These are phyloP conservation scores for Mesembrinibis cayennensis DNA, from an alignment of 2,113 vertebrate genomes.

Conservation along the genomic window DNA sequence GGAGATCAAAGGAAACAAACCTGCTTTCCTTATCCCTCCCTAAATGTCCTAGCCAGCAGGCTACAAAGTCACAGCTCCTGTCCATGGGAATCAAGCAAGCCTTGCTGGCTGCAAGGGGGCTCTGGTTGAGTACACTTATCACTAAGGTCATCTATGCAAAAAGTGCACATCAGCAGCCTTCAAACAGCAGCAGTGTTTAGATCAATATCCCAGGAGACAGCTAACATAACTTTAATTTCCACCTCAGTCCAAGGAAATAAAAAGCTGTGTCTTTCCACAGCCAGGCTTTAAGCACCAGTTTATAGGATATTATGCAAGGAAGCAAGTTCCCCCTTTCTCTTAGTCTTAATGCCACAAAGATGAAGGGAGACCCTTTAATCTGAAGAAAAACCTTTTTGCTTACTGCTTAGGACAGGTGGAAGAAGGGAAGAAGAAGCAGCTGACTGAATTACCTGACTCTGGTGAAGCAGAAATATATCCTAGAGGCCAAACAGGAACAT, in stretches of 20 bases:
- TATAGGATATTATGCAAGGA: not conserved
- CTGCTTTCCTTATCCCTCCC: not conserved
- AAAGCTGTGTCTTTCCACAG: not conserved
- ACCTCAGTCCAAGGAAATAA: constrained; percentile 7
- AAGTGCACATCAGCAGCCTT: constrained; percentile 31
- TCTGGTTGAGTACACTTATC: not conserved
- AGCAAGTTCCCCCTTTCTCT: not conserved
- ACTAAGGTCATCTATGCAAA: constrained; percentile 6
- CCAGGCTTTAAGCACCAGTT: not conserved
- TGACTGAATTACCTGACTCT: not conserved
- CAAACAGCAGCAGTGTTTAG: not conserved
- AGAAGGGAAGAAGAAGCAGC: not conserved
- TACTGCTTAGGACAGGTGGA: not conserved
- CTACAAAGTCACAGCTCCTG: not conserved
- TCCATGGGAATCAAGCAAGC: not conserved
- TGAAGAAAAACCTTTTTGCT: not conserved
- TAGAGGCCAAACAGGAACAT: not conserved
- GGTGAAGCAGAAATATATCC: not conserved
- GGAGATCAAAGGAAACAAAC: not conserved
- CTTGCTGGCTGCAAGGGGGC: not conserved
- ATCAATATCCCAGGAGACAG: constrained; percentile 34
- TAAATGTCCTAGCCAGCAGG: not conserved
- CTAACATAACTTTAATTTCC: constrained; percentile 31
- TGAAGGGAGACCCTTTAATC: not conserved
- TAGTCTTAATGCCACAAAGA: not conserved